Conservation (phyloP, 2,113 vertebrate species). For the Malurus elegans region DNA sequence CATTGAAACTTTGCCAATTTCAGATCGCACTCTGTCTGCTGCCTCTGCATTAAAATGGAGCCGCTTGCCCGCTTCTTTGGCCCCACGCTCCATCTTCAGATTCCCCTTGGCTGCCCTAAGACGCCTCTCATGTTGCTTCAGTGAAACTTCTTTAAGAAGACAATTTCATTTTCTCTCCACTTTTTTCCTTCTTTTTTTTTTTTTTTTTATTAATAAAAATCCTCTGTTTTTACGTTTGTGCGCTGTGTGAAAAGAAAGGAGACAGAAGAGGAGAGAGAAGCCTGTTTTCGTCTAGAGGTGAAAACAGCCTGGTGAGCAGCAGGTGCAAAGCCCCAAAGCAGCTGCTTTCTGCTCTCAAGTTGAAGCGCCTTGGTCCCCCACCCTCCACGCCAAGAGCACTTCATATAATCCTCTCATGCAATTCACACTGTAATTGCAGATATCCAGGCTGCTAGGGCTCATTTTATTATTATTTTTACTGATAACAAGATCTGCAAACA, state of each 20-base stretch:
- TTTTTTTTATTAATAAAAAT: not conserved
- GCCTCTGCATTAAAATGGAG: constrained; percentile 79
- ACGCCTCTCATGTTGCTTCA: constrained; percentile 9
- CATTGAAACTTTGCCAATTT: constrained; percentile 83
- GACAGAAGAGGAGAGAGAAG: constrained; percentile 49
- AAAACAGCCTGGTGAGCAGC: constrained; percentile 83
- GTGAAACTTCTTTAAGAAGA: constrained; percentile 44
- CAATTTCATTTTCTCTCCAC: not conserved
- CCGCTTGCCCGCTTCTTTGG: constrained; percentile 38
- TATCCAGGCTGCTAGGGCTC: constrained; percentile 75
- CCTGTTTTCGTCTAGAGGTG: constrained; percentile 78
- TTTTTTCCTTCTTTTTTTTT: not conserved
- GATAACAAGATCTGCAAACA: constrained; percentile 77
- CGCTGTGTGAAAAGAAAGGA: constrained; percentile 53
- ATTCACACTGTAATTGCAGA: constrained; percentile 88
- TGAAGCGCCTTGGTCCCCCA: constrained; percentile 73
- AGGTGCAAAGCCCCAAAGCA: constrained; percentile 85
- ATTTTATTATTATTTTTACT: constrained; percentile 75
- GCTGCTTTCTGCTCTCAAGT: constrained; percentile 81
- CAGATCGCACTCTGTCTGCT: constrained; percentile 76
- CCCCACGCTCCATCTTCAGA: constrained; percentile 43
- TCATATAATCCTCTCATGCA: constrained; percentile 87
- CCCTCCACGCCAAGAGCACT: constrained; percentile 83
- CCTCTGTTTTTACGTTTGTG: constrained; percentile 50
- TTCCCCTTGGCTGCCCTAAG: constrained; percentile 37